Evolutionary conservation across 2,888 invertebrate species (phyloP).

Genomic region (Eledone cirrhosa): DNA sequence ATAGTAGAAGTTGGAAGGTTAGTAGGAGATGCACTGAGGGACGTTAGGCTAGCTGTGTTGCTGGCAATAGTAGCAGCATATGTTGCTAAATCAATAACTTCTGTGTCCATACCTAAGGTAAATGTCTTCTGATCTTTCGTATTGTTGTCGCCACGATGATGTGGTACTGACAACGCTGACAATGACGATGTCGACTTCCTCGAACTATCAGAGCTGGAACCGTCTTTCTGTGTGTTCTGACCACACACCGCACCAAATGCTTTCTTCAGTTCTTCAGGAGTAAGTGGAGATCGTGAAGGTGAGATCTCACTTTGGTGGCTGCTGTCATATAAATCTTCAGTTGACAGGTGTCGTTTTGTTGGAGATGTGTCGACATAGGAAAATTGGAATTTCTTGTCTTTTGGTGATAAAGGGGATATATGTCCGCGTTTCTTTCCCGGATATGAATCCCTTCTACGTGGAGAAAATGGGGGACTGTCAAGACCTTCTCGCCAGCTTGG

Average conservation of each 20-base stretch:
- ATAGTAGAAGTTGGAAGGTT: slow-evolving; percentile 40
- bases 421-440: slow-evolving; percentile 55
- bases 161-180: neutral
- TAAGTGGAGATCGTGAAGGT: slow-evolving; percentile 50
- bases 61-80: slow-evolving; percentile 65
- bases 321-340: slow-evolving; percentile 43
- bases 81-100: slow-evolving; percentile 61
- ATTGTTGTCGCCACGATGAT: neutral
- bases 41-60: slow-evolving; percentile 64
- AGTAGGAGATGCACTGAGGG: slow-evolving; percentile 63
- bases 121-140: neutral
- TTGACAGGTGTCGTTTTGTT: slow-evolving; percentile 47
- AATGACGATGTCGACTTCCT: slow-evolving; percentile 8
- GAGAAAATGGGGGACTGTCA: slow-evolving; percentile 61
- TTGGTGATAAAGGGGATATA: slow-evolving; percentile 57
- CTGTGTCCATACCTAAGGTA: slow-evolving; percentile 11
- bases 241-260: slow-evolving; percentile 44
- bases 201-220: slow-evolving; percentile 9
- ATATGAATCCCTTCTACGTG: slow-evolving; percentile 57
- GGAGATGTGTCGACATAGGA: slow-evolving; percentile 56
- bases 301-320: slow-evolving; percentile 22
- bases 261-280: slow-evolving; percentile 51
- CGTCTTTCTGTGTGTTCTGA: slow-evolving; percentile 12
- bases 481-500: slow-evolving; percentile 63
- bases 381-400: slow-evolving; percentile 57